These are phyloP conservation scores for Xiphophorus birchmanni DNA, from an alignment of 2,797 vertebrate genomes.

Conservation along the genomic window DNA sequence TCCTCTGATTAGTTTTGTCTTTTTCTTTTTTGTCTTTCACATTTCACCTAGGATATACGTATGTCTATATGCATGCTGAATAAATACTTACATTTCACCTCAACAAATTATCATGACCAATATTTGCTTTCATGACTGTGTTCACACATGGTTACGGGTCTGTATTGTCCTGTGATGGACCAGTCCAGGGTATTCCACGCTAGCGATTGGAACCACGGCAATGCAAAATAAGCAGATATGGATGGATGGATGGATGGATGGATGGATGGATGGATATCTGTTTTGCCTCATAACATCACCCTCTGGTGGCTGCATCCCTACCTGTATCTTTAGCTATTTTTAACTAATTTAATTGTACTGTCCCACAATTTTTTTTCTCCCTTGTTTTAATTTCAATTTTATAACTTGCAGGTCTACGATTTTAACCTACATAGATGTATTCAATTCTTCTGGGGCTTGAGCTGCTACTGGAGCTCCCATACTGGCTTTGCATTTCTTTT, in stretches of 20 bases:
- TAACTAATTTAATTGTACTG: neutral
- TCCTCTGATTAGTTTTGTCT: neutral
- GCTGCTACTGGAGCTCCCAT: constrained; percentile 9
- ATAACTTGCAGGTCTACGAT: neutral
- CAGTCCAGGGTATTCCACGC: neutral
- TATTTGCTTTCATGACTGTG: neutral
- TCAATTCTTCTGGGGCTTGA: neutral
- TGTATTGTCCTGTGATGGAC: neutral
- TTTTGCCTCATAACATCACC: neutral
- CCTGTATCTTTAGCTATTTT: neutral
- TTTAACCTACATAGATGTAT: neutral
- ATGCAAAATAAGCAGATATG: neutral
- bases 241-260: too few species aligned
- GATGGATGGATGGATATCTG: neutral
- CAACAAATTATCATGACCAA: neutral
- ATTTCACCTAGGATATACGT: neutral
- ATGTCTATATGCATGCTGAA: neutral
- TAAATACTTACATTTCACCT: neutral
- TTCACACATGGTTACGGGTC: neutral
- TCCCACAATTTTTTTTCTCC: neutral
- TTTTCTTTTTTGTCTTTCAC: neutral
- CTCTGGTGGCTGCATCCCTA: constrained; percentile 15
- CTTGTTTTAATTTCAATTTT: neutral
- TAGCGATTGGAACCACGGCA: neutral
- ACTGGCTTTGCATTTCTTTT: constrained; percentile 25